Base-by-base conservation (phyloP, 1,140 invertebrate species). In the Apis dorsata region DNA sequence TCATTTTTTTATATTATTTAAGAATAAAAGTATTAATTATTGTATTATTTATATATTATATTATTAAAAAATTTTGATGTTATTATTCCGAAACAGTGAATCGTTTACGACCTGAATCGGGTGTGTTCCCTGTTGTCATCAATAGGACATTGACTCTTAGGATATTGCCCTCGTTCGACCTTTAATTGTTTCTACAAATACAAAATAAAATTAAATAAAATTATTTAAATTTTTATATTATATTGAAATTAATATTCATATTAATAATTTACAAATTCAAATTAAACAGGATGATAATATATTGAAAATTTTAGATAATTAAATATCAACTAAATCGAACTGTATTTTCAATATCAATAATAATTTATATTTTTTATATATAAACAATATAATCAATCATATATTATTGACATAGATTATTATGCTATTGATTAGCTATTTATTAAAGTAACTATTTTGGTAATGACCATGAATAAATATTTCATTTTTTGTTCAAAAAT, bases 111-210 rank as follows among this genome's bases (percentile, higher is more conserved):
- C 69, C 57, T 60, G 63, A 83, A 68, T 74, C 88, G 84, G 84
- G 85, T 86, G 87, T 86, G 85, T 88, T 83, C 83, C 28, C 77
- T 89, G 84, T 88, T 89, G 88, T 91, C 87, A 86, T 88, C 78
- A 75, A 77, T 65, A 62, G 89, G 85, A 80, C 90, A 88, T 88
- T 91, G 90, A 90, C 90, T 90, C 77, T 15, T 73, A 69, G 55
- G 59, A 75, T 75, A 57, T 76, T 84, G 78, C 71, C 70, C 55
- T 49, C 84, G 69, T 81, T 74, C 70, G 72, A 78, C 59, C 75
- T 71, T 80, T 55, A 66, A 53, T n/a, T 17, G 76, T 68, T 51
- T 19, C 17, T 49, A 12, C 5, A 44, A 44, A 44, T 19, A 55
- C 28, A 55, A 13, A 53, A 10, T 59, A 57, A 68, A 63, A 34